A percentile compares a stretch with the other conserved stretches of the same genome.
These are phyloP conservation scores for Phymanthus crucifer DNA, from an alignment of 92 coral and sea anemone genomes.

Conservation along the genomic window DNA sequence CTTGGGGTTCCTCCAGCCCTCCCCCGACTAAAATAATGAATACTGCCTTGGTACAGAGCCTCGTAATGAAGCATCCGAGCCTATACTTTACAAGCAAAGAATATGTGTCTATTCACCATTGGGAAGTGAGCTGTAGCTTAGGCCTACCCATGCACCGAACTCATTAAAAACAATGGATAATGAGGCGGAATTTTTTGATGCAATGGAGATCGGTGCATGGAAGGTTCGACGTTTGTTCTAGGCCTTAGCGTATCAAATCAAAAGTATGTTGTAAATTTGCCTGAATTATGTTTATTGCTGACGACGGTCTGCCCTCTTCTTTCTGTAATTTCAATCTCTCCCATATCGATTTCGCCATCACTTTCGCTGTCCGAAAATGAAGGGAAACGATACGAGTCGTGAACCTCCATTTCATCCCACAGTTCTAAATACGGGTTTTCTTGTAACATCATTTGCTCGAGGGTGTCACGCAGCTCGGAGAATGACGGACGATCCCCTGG, in stretches of 20 bases:
- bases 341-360: slow-evolving; percentile 33
- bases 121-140: too few relatives aligned
- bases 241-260: background rate
- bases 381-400: slow-evolving; percentile 37
- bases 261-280: slow-evolving; percentile 20
- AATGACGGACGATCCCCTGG: slow-evolving; percentile 31
- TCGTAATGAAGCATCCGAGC: too few relatives aligned
- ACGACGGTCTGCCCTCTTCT: slow-evolving; percentile 7
- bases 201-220: too few relatives aligned
- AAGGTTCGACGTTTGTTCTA: too few relatives aligned
- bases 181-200: too few relatives aligned
- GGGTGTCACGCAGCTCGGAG: slow-evolving; percentile 22
- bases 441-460: slow-evolving; percentile 41
- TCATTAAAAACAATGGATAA: too few relatives aligned
- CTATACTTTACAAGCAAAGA: too few relatives aligned
- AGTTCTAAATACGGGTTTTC: slow-evolving; percentile 37
- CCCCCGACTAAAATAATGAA: too few relatives aligned
- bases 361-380: slow-evolving; percentile 21
- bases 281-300: background rate
- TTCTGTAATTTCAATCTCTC: slow-evolving; percentile 21
- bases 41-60: too few relatives aligned
- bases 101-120: too few relatives aligned
- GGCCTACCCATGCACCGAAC: too few relatives aligned
- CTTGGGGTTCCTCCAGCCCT: too few relatives aligned
- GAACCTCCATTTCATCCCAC: slow-evolving; percentile 23